A percentile compares a stretch with the other conserved stretches of the same genome.
phyloP scores from a whole-genome alignment of 2,113 vertebrate species.

The Apus apus region DNA sequence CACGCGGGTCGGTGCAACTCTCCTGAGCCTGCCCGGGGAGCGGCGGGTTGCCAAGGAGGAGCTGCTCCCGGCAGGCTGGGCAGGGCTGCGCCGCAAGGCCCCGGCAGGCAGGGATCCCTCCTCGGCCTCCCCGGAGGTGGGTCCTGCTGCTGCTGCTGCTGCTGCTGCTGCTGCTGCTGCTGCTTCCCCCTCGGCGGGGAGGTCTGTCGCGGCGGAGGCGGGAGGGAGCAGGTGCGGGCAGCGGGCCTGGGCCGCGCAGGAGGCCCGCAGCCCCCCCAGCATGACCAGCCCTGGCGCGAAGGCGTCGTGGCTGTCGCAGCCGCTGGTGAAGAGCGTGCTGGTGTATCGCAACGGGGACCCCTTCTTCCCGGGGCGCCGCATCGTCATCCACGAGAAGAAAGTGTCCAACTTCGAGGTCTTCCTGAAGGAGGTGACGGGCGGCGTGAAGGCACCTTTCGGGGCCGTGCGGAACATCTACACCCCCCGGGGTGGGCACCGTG shows the following conservation, averaged over 20 bases:
- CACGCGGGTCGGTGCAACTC: not conserved
- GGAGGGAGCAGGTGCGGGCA: not conserved
- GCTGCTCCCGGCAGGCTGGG: not conserved
- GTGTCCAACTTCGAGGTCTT: constrained; percentile 91
- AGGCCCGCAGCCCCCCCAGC: not conserved
- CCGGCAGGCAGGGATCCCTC: not conserved
- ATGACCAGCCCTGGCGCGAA: constrained; percentile 71
- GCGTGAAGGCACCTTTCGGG: constrained; percentile 90
- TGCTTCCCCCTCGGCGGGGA: not conserved
- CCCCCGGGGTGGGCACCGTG: constrained; percentile 86
- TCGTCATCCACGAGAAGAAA: constrained; percentile 90
- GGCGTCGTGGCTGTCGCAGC: constrained; percentile 86
- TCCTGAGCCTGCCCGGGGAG: not conserved
- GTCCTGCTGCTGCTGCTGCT: no score
- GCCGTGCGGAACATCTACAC: constrained; percentile 95
- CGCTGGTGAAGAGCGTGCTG: constrained; percentile 89
- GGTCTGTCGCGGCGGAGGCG: not conserved
- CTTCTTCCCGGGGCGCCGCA: constrained; percentile 88
- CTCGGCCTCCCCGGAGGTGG: not conserved
- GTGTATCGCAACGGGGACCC: constrained; percentile 95
- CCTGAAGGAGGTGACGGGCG: constrained; percentile 90
- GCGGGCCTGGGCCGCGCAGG: not conserved
- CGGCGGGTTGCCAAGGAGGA: constrained; percentile 19
- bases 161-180: no score
- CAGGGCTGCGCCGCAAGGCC: not conserved